These are phyloP conservation scores for Carollia perspicillata DNA, from an alignment of 2,113 vertebrate genomes.

Conservation along the genomic window DNA sequence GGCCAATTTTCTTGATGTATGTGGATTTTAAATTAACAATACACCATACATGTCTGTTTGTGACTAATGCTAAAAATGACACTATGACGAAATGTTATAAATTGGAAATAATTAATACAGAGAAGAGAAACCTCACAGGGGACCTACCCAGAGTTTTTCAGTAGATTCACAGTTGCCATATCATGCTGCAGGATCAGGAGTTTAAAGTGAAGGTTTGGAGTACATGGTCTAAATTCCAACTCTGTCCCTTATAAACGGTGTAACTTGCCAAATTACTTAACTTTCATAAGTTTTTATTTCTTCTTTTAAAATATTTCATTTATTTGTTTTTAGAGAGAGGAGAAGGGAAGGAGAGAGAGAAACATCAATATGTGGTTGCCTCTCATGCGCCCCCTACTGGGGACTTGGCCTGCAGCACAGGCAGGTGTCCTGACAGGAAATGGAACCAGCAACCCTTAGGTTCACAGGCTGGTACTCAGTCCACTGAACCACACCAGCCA, in stretches of 20 bases:
- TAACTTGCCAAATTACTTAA: not conserved
- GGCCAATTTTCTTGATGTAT: constrained; percentile 18
- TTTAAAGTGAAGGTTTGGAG: too few relatives aligned
- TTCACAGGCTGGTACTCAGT: too few relatives aligned
- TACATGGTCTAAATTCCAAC: not conserved
- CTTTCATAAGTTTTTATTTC: not conserved
- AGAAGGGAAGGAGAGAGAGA: too few relatives aligned
- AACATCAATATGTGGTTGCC: too few relatives aligned
- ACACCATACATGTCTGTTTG: not conserved
- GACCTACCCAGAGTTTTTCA: not conserved
- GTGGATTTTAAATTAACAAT: constrained; percentile 29
- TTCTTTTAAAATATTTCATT: too few relatives aligned
- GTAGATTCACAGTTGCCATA: not conserved
- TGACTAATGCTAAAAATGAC: constrained; percentile 7
- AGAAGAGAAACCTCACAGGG: not conserved
- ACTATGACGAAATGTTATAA: not conserved
- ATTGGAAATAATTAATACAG: not conserved
- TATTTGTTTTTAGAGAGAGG: too few relatives aligned
- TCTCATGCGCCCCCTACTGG: too few relatives aligned
- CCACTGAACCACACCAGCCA: too few relatives aligned
- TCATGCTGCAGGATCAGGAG: not conserved
- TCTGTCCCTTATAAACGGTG: not conserved
- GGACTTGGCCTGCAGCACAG: too few relatives aligned
- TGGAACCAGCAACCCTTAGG: too few relatives aligned
- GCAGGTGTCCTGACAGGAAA: too few relatives aligned